Percentiles rank a stretch among this genome's conserved stretches.
Conservation (phyloP, 2,888 invertebrate species). For the Baccha elongata region DNA sequence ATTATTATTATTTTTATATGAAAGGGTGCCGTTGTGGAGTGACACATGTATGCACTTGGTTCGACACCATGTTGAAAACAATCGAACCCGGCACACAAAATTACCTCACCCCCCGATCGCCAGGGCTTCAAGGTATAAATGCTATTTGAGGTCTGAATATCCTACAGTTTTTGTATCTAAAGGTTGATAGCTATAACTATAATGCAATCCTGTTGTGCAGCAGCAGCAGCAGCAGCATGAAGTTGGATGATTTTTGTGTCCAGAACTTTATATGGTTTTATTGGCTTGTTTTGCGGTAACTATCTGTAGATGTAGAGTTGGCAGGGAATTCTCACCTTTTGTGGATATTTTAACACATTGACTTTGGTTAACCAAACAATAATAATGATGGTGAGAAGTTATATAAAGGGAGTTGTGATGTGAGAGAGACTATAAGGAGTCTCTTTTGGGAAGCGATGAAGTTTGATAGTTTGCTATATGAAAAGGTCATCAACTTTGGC, state of each 20-base stretch:
- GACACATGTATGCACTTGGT: slow-evolving; percentile 82
- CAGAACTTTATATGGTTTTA: slow-evolving; percentile 67
- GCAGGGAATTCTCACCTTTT: slow-evolving; percentile 55
- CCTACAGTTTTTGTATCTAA: not conserved
- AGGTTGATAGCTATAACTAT: not conserved
- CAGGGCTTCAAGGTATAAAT: not conserved
- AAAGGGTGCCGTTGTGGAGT: slow-evolving; percentile 77
- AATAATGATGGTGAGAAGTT: slow-evolving; percentile 32
- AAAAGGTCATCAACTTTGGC: slow-evolving; percentile 53
- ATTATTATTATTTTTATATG: slow-evolving; percentile 74
- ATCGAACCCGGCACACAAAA: slow-evolving; percentile 68
- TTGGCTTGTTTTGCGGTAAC: slow-evolving; percentile 55
- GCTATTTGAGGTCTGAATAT: slow-evolving; percentile 12
- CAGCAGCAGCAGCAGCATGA: not conserved
- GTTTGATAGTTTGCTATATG: slow-evolving; percentile 17
- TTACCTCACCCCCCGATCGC: slow-evolving; percentile 18
- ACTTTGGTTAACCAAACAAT: slow-evolving; percentile 21
- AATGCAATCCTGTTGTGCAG: slow-evolving; percentile 49
- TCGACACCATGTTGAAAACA: slow-evolving; percentile 79
- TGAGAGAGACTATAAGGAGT: not conserved
- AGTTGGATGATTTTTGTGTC: slow-evolving; percentile 35
- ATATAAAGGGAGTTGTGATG: not conserved
- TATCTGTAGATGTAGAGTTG: slow-evolving; percentile 21
- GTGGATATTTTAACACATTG: slow-evolving; percentile 17
- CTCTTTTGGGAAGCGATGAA: slow-evolving; percentile 6